A percentile compares a stretch with the other conserved stretches of the same genome.
These are phyloP conservation scores for Mobula hypostoma DNA, from an alignment of 2,113 vertebrate genomes.

Conservation along the genomic window DNA sequence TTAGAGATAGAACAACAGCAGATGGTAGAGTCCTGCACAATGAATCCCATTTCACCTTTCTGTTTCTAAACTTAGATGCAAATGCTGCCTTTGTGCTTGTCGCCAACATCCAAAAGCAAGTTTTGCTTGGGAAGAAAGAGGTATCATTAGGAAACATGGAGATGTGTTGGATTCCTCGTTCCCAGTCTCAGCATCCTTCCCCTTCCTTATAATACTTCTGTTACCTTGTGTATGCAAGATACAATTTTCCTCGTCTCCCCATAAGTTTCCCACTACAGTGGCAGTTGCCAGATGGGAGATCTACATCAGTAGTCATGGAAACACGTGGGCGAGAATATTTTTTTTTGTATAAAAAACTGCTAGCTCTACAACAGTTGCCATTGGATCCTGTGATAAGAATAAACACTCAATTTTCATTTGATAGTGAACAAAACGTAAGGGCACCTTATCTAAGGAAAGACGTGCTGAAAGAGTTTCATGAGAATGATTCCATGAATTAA, in stretches of 20 bases:
- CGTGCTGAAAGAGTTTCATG: too few relatives aligned
- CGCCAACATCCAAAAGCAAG: background rate
- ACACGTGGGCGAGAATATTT: background rate
- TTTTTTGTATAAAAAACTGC: background rate
- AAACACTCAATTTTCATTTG: background rate
- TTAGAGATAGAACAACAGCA: background rate
- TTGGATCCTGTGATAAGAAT: background rate
- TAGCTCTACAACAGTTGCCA: too few relatives aligned
- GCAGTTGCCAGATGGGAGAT: background rate
- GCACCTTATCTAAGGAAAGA: too few relatives aligned
- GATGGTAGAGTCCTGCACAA: background rate
- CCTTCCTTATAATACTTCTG: background rate
- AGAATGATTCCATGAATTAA: too few relatives aligned
- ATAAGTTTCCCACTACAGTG: background rate
- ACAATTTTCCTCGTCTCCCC: background rate
- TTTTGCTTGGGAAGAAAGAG: background rate
- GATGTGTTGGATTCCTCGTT: background rate
- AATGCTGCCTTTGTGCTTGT: background rate
- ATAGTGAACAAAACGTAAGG: background rate
- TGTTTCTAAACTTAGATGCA: background rate
- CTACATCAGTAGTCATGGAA: constrained; percentile 16
- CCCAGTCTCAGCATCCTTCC: background rate
- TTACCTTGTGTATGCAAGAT: background rate
- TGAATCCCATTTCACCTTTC: background rate
- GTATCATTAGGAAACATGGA: background rate